Evolutionary conservation across 2,113 vertebrate genomes (phyloP), one percentile per base, ranked within the genome.

Genomic region (Polypterus senegalus): DNA sequence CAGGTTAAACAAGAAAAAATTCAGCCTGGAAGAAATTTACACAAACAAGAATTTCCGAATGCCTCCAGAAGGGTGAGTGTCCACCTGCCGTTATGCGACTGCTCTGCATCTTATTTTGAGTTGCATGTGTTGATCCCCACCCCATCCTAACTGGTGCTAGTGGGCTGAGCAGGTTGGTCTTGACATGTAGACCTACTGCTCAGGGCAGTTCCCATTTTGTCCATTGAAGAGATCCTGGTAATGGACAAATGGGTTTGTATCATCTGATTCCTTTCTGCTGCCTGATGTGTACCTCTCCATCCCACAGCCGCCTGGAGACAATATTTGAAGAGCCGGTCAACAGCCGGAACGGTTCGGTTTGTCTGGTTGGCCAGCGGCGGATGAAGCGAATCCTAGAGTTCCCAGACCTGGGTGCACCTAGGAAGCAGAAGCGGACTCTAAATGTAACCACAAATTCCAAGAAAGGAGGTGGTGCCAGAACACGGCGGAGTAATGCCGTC

Each of bases 11-110:
- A 94, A 94, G 81, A 91, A 93, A 63, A 85, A 91, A 70, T 94
- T 94, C 63, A 94, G 88, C 62, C 71, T 94, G 75, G 92, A 94
- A 67, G 92, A 94, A 77, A 93, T 94, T 74, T 94, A 94, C 68
- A 94, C 90, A 49, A 94, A 94, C 65, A 91, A 94, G 73, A 94
- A 94, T 70, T 94, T 90, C 73, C 85, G 73, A 53, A 87, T 87
- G 55, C 89, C 89, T 7, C 86, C 88, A 11, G 86, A 88, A 67
- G 84, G 90, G 92, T 92, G 68, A 83, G 83, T 47, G 8, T 27
- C 27, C 27, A 27, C 27, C 27, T 27, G 27, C 27, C 47, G 49
- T 8, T 52, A 27, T 27, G 27, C 27, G 2, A 27, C 27, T 27
- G 27, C 27, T 27, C 27, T 27, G 27, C 27, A 27, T 27, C 27